Evolutionary conservation across 1,140 invertebrate genomes (phyloP).

Genomic region (Araneus ventricosus): DNA sequence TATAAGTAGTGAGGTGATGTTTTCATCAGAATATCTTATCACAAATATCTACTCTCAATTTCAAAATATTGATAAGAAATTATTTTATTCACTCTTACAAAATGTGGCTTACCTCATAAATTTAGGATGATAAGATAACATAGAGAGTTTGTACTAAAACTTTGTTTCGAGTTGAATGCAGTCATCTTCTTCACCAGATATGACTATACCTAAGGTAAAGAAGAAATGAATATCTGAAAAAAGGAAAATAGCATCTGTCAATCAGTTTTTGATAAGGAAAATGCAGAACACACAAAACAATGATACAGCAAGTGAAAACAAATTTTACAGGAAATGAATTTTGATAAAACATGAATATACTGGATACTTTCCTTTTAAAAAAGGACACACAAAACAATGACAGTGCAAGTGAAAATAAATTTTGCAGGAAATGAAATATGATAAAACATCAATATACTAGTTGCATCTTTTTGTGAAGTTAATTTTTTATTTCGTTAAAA

Average conservation of each 20-base stretch:
- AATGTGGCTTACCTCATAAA: neutral
- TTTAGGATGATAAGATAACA: neutral
- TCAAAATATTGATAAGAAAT: neutral
- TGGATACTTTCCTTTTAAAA: no score
- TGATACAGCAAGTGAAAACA: neutral
- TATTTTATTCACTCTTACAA: neutral
- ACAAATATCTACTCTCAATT: neutral
- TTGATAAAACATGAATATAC: neutral
- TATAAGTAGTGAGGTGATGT: neutral
- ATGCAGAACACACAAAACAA: neutral
- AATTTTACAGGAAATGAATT: neutral
- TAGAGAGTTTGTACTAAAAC: neutral
- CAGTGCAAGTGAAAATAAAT: no score
- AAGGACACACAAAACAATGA: neutral
- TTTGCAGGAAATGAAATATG: no score
- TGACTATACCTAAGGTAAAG: neutral
- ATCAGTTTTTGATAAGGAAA: neutral
- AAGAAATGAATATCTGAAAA: conserved; percentile 1
- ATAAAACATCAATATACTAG: no score
- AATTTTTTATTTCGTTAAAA: no score
- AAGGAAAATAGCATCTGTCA: neutral
- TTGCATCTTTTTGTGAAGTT: no score
- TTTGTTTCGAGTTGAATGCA: neutral
- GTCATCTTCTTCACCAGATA: neutral
- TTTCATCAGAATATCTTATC: neutral